These are phyloP conservation scores for Pharmacophagus antenor DNA, from an alignment of 2,888 invertebrate genomes.

Conservation along the genomic window DNA sequence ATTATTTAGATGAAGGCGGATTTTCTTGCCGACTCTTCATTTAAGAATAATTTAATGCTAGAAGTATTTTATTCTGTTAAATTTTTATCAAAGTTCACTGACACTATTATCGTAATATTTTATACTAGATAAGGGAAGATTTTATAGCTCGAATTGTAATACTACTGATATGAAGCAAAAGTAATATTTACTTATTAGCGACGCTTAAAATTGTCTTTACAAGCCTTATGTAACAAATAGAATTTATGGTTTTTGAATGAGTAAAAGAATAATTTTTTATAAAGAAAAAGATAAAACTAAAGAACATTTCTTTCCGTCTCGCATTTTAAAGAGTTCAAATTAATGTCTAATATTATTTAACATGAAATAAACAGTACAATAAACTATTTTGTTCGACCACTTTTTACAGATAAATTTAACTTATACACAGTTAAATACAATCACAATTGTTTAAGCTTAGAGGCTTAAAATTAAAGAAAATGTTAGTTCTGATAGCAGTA, in stretches of 20 bases:
- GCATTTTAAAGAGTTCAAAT: too few species aligned
- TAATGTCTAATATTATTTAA: too few species aligned
- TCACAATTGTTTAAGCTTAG: neutral
- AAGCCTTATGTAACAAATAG: too few species aligned
- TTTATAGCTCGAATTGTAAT: neutral
- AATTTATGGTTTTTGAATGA: neutral
- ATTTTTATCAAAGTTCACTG: conserved; percentile 23
- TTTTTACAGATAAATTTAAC: too few species aligned
- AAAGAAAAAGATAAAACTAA: too few species aligned
- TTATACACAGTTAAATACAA: neutral
- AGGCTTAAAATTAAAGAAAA: neutral
- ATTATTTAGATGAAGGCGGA: neutral
- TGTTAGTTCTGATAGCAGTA: neutral
- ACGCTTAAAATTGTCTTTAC: neutral
- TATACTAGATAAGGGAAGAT: conserved; percentile 5
- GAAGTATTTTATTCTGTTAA: neutral
- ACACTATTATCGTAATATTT: conserved; percentile 25
- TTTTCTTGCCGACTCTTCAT: neutral
- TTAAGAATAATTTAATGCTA: neutral
- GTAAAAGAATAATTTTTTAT: too few species aligned
- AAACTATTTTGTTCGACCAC: too few species aligned
- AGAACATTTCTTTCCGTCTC: too few species aligned
- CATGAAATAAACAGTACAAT: too few species aligned
- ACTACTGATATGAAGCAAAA: too few species aligned
- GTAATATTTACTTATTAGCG: neutral